Base-by-base conservation (phyloP, 2,113 vertebrate genomes). In the Hyla sarda region DNA sequence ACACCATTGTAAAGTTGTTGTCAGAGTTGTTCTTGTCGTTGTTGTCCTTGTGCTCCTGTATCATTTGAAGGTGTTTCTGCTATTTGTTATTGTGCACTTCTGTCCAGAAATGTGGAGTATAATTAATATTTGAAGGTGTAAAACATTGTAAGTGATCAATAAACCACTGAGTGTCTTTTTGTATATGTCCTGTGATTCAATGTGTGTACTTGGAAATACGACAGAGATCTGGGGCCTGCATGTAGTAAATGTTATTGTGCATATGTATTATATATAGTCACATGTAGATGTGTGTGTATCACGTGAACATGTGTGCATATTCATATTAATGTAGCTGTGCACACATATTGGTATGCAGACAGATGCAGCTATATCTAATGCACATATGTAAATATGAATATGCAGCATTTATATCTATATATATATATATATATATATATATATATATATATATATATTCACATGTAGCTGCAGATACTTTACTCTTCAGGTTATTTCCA, bases 141-240 rank as follows among this genome's bases (percentile, higher is more conserved):
- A 86, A 97, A 96, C 94, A 89, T 92, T 97, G 95, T 97, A 95
- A 96, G 95, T 96, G 96, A 95, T 95, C 92, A 97, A 98, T 99
- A 98, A 98, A 98, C 94, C 95, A 96, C 95, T 96, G 96, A 92
- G 93, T 95, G 92, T 94, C 78, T 81, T 91, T 94, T 93, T 93
- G 90, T 89, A 83, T 74, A 69, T 76, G 25, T 72, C 32, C 14
- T 83, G 67, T 83, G 37, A 56, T 34, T 75, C 60, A 30, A 60
- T 84, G 52, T 47, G 16, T 30, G 3, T 30, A 21, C 30, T 16
- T 69, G 37, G 25, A 37, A 69, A 37, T 17, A 25, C 9, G 5
- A 8, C 76, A 79, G 11, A 37, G 30, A 34, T 37, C 23, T 11
- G 25, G 1, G 19, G 0, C 32, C 50, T 10, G 32, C 11, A 23